phyloP scores from a whole-genome alignment of 2,113 vertebrate genomes.

The Empidonax traillii region DNA sequence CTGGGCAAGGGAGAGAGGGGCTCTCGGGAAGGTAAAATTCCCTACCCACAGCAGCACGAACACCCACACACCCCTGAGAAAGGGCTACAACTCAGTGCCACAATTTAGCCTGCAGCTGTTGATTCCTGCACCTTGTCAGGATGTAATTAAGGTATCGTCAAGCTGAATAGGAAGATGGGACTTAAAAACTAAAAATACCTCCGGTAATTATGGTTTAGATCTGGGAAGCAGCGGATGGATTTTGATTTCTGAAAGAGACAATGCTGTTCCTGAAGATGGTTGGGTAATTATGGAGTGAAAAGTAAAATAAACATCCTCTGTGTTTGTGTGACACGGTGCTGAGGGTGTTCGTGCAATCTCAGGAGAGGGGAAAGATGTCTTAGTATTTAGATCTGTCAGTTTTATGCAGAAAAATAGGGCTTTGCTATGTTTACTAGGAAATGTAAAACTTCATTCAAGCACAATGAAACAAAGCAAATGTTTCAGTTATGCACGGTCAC shows the following conservation, averaged over 20 bases:
- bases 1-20: background rate
- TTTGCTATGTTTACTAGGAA: background rate
- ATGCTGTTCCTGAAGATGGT: conserved; percentile 19
- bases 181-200: conserved; percentile 72
- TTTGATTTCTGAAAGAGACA: conserved; percentile 46
- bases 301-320: conserved; percentile 3
- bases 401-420: background rate
- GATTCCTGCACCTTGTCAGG: conserved; percentile 46
- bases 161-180: conserved; percentile 48
- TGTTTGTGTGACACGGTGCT: background rate
- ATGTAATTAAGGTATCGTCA: conserved; percentile 67
- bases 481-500: background rate
- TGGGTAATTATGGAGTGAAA: conserved; percentile 9
- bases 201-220: conserved; percentile 67
- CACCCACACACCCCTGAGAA: background rate
- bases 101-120: background rate
- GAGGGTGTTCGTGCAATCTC: background rate
- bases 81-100: background rate
- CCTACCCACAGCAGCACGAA: background rate
- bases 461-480: background rate
- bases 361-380: background rate
- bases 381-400: background rate
- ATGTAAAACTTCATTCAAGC: background rate
- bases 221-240: background rate
- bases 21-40: background rate